Evolutionary conservation across 2,888 invertebrate species (phyloP).

Genomic region (Polyommatus iphigenia): DNA sequence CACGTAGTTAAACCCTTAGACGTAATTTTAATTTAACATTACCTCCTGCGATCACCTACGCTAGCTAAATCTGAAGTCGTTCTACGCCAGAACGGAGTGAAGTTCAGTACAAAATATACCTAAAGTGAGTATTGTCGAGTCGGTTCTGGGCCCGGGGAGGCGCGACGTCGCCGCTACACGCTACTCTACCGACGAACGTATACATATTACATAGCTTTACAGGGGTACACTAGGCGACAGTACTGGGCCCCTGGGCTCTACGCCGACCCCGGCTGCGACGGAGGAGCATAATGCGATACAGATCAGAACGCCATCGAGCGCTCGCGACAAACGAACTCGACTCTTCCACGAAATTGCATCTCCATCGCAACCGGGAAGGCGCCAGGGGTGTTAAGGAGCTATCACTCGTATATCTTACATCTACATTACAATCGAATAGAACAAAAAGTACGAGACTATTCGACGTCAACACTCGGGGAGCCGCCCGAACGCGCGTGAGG

Average conservation of each 20-base stretch:
- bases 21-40: constrained; percentile 25
- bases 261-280: not conserved
- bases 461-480: constrained; percentile 26
- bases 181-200: constrained; percentile 43
- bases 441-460: constrained; percentile 29
- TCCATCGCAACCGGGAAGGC: not conserved
- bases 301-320: constrained; percentile 20
- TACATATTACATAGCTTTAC: constrained; percentile 42
- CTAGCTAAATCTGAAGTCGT: constrained; percentile 6
- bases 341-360: not conserved
- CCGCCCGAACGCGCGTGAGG: constrained; percentile 25
- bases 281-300: constrained; percentile 31
- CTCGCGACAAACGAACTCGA: not conserved
- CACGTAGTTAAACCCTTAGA: constrained; percentile 20
- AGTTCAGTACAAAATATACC: constrained; percentile 31
- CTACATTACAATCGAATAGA: constrained; percentile 27
- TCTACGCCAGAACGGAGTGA: constrained; percentile 16
- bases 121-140: constrained; percentile 30
- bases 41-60: constrained; percentile 15
- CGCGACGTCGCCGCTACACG: constrained; percentile 38
- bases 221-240: constrained; percentile 41
- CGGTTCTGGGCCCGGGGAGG: constrained; percentile 32
- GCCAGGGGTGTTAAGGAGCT: constrained; percentile 19
- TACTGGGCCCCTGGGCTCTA: constrained; percentile 32
- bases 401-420: constrained; percentile 32